Base-by-base conservation (phyloP, 2,113 vertebrate species). In the Casuarius casuarius region DNA sequence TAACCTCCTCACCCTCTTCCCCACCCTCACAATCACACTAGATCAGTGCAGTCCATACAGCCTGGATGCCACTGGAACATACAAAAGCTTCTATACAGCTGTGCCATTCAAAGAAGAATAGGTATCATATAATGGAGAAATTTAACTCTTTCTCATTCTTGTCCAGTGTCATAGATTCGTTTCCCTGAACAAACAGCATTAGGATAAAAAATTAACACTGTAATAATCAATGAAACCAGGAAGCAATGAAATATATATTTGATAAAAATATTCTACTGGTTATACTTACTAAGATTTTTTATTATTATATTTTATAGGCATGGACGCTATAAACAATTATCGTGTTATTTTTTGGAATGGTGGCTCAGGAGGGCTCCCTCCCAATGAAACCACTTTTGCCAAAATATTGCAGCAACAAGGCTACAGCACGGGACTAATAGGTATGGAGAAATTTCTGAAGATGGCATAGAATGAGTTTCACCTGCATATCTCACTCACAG, bases 341-440 rank as follows among this genome's bases (percentile, higher is more conserved):
- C 97, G 95, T 2, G 98, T 98, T 17, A 91, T 98, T n/a, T 89
- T 91, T n/a, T 98, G 98, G 97, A 76, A 92, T 2, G 98, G 63
- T 0, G 92, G 35, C 2, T 96, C 98, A 6, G 98, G 98, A 40
- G 98, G 98, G 0, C 98, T 98, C 35, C 98, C 98, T 1, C 31
- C 95, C 8, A 97, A 97, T 0, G 98, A 98, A 97, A 97, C 96
- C 0, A 98, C 98, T 5, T 98, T 98, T 76, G 97, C 98, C 8
- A 97, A 96, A 75, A 97, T 98, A 71, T 22, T 98, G 35, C 81
- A 97, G 58, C 92, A 92, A 1, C 92, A 89, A 89, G 98, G 98
- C 63, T 98, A 98, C 26, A 79, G 73, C 72, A 98, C 98, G 2
- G 98, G 97, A 33, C 88, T 98, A 1, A 95, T 98, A 83, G 98